Evolutionary conservation across 1,140 invertebrate species (phyloP).

Genomic region (Drosophila ironensis): DNA sequence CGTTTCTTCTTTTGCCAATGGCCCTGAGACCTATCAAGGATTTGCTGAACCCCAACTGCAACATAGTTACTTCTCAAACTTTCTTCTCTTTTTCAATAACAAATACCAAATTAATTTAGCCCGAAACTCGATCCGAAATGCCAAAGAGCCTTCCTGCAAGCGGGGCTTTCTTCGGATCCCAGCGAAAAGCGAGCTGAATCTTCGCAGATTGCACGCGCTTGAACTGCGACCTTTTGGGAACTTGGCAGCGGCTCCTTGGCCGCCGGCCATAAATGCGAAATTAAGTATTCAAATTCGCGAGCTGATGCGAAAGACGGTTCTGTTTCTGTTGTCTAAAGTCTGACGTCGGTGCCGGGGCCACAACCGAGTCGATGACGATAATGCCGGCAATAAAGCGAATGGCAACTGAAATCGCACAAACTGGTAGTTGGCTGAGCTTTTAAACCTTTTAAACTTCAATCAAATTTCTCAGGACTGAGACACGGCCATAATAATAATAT

Average conservation of each 20-base stretch:
- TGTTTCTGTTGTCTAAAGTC: no score
- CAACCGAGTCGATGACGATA: conserved; percentile 59
- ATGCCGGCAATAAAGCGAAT: conserved; percentile 77
- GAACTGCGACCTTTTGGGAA: conserved; percentile 59
- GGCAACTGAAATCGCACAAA: conserved; percentile 69
- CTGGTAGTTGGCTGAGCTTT: conserved; percentile 72
- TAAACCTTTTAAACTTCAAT: conserved; percentile 72
- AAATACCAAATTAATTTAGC: no score
- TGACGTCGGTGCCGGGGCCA: conserved; percentile 10
- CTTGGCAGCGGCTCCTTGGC: conserved; percentile 40
- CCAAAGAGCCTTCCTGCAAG: not conserved
- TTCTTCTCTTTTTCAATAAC: no score
- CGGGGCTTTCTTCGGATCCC: not conserved
- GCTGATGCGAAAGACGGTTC: conserved; percentile 47
- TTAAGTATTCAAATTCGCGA: conserved; percentile 76
- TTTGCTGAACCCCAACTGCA: no score
- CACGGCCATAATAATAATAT: conserved; percentile 65
- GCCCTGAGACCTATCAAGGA: no score
- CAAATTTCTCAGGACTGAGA: conserved; percentile 67
- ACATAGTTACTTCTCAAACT: no score
- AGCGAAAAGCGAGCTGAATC: conserved; percentile 6
- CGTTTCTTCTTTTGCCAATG: no score
- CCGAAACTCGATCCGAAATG: no score
- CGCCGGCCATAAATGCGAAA: conserved; percentile 34
- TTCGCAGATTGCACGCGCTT: conserved; percentile 46